Evolutionary conservation across 2,797 vertebrate genomes (phyloP).

Genomic region (Pseudochaenichthys georgianus): DNA sequence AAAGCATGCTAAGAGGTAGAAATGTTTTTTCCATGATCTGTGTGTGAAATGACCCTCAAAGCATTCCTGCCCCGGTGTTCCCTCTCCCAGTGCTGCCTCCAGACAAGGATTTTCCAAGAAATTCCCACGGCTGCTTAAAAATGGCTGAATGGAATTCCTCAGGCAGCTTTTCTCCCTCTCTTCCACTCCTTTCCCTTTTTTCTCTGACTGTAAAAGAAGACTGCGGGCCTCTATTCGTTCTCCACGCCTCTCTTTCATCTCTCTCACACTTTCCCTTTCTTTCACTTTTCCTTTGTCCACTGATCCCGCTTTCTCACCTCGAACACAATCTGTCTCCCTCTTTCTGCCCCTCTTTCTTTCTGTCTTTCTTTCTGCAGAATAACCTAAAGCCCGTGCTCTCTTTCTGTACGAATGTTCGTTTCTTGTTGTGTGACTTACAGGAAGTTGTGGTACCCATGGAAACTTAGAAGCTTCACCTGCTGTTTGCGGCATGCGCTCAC

Average conservation of each 20-base stretch:
- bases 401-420: constrained; percentile 17
- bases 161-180: constrained; percentile 45
- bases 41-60: constrained; percentile 4
- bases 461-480: constrained; percentile 40
- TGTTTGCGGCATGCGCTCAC: constrained; percentile 19
- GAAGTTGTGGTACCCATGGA: constrained; percentile 51
- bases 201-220: constrained; percentile 33
- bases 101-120: constrained; percentile 30
- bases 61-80: constrained; percentile 7
- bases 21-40: background rate
- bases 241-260: constrained; percentile 51
- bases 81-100: background rate
- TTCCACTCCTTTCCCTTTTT: background rate
- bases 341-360: constrained; percentile 9
- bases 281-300: constrained; percentile 10
- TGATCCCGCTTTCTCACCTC: background rate
- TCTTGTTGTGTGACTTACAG: constrained; percentile 46
- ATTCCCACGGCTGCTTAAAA: constrained; percentile 62
- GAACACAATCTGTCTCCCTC: constrained; percentile 21
- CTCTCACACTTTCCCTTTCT: constrained; percentile 18
- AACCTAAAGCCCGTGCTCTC: background rate
- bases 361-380: background rate
- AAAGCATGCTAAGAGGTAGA: too few species aligned
- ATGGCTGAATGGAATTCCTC: constrained; percentile 70
- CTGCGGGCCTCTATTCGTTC: constrained; percentile 47